Base-by-base conservation (phyloP, 2,113 vertebrate genomes). In the Isurus oxyrinchus region DNA sequence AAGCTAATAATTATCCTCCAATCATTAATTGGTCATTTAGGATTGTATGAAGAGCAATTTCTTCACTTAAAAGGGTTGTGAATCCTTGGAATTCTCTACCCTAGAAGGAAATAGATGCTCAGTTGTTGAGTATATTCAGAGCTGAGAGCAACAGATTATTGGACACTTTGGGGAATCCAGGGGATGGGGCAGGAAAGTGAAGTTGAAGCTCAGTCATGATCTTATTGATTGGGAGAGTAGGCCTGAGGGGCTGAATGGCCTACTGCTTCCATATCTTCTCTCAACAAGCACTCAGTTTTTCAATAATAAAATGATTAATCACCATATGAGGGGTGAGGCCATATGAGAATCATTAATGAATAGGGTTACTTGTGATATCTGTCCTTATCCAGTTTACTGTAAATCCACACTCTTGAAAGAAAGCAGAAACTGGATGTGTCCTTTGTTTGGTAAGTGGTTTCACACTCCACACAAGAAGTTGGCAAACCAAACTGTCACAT, bases 341-440 rank as follows among this genome's bases (percentile, higher is more conserved):
- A 23, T 13, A 2, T 93, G 13, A 59, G 11, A 61, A 55, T 91
- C 55, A 91, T 59, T 61, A 91, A 61, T 16, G 35, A 59, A 5
- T 13, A 11, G 5, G 31, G 3, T 57, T 8, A 93, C 16, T 0
- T 90, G 31, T 6, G 31, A 61, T 93, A n/a, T 59, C 3, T 93
- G 31, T 61, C 31, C 3, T 40, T 61, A 10, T 93, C 31, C 16
- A 16, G 31, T 93, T n/a, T 40, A 6, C 57, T 63, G 90, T 21
- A 93, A 93, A 93, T 19, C 14, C 63, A 19, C 90, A 93, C 16
- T 21, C 5, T 40, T 44, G 81, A 84, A 91, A 55, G 81, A 84
- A 91, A 55, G 63, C 35, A 63, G 90, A 93, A 93, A 93, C 90
- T 63, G 90, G 90, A 59, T 93, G 90, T 93, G 90, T 93, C 31